These are phyloP conservation scores for Merodon equestris DNA, from an alignment of 2,888 invertebrate genomes.

Conservation along the genomic window DNA sequence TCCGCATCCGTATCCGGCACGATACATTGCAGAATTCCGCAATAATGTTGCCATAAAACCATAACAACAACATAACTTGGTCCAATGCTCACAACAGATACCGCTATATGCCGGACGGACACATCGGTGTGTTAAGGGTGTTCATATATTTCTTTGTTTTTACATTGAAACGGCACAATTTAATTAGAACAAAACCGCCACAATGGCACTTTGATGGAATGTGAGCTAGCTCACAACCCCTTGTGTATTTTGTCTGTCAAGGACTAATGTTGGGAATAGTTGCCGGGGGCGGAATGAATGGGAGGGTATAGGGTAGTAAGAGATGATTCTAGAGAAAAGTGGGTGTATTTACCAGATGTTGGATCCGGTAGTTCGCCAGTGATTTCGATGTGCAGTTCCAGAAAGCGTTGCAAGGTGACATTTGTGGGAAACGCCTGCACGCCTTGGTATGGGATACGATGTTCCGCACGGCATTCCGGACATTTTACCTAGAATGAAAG, in stretches of 20 bases:
- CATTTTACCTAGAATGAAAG: constrained; percentile 89
- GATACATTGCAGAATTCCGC: too few relatives aligned
- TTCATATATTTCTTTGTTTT: background rate
- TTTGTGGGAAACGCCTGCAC: constrained; percentile 97
- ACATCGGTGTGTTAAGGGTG: background rate
- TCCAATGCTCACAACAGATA: background rate
- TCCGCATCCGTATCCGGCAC: constrained; percentile 12
- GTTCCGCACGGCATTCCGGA: constrained; percentile 98
- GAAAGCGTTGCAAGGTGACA: constrained; percentile 95
- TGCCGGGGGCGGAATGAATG: too few relatives aligned
- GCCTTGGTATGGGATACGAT: constrained; percentile 96
- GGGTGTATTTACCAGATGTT: constrained; percentile 82
- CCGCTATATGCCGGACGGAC: background rate
- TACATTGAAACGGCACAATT: constrained; percentile 48
- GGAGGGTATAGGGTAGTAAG: background rate
- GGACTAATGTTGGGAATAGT: background rate
- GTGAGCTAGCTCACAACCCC: constrained; percentile 21
- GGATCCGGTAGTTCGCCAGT: constrained; percentile 95
- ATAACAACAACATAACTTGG: constrained; percentile 6
- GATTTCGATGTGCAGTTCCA: constrained; percentile 95
- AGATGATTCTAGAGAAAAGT: constrained; percentile 58
- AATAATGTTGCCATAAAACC: constrained; percentile 12
- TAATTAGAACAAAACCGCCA: constrained; percentile 51
- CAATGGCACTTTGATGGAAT: constrained; percentile 35
- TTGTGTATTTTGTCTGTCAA: constrained; percentile 4